Percentiles rank a stretch among this genome's conserved stretches.
Evolutionary conservation across 2,797 vertebrate genomes (phyloP).

Genomic region (Sebastes nivosus): DNA sequence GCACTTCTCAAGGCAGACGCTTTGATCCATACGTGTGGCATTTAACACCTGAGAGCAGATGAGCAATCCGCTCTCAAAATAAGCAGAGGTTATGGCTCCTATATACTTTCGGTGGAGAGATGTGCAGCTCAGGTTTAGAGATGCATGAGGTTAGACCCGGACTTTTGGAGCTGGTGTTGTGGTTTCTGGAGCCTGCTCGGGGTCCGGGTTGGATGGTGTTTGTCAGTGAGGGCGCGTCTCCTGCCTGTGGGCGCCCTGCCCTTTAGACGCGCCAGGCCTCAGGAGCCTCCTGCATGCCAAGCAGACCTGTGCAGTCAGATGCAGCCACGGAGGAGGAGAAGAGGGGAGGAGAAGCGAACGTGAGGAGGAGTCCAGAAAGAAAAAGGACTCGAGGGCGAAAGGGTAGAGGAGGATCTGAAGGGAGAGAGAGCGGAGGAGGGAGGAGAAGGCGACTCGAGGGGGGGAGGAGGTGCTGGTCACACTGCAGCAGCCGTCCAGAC

Average conservation of each 20-base stretch:
- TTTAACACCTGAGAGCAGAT: constrained; percentile 80
- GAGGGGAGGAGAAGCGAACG: constrained; percentile 38
- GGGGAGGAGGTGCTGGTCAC: constrained; percentile 61
- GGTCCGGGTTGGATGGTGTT: constrained; percentile 70
- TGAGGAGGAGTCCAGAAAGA: constrained; percentile 70
- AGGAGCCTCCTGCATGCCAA: constrained; percentile 86
- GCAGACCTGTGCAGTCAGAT: constrained; percentile 83
- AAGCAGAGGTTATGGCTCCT: constrained; percentile 59
- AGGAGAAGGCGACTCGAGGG: constrained; percentile 36
- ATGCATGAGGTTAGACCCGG: constrained; percentile 39
- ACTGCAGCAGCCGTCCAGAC: constrained; percentile 77
- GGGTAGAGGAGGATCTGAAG: constrained; percentile 69
- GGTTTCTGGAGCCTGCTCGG: constrained; percentile 49
- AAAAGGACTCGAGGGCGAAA: constrained; percentile 59
- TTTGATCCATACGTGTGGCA: constrained; percentile 78
- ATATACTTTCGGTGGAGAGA: constrained; percentile 10
- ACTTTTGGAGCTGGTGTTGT: constrained; percentile 38
- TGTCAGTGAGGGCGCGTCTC: constrained; percentile 81
- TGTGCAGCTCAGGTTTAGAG: constrained; percentile 37
- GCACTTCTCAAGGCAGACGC: constrained; percentile 51
- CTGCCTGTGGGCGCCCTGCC: constrained; percentile 83
- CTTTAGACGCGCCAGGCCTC: constrained; percentile 86
- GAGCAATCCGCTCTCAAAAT: constrained; percentile 47
- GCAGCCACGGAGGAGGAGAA: constrained; percentile 60
- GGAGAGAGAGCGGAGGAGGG: constrained; percentile 16